Percentiles rank a stretch among this genome's conserved stretches.
Evolutionary conservation across 2,113 vertebrate genomes (phyloP).

Genomic region (Eonycteris spelaea): DNA sequence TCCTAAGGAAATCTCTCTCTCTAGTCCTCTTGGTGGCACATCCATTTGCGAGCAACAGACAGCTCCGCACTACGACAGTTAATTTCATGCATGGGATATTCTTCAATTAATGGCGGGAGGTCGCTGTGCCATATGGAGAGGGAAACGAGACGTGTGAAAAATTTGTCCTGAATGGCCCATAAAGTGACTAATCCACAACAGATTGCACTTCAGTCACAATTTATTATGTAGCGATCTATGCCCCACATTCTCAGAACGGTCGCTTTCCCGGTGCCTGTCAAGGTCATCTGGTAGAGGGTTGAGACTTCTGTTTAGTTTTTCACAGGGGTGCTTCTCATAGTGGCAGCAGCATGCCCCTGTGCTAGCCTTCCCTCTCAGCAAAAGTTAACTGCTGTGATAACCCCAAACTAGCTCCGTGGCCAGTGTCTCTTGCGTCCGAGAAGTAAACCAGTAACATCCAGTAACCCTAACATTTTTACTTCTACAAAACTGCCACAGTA

Average conservation of each 20-base stretch:
- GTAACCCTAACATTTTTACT: neutral
- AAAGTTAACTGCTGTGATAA: neutral
- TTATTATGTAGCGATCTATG: neutral
- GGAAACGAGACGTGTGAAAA: neutral
- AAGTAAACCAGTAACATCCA: neutral
- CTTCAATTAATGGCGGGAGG: neutral
- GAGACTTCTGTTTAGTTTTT: neutral
- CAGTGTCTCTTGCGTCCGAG: neutral
- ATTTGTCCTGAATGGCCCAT: neutral
- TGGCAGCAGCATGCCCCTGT: neutral
- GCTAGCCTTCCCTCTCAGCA: neutral
- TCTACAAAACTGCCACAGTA: neutral
- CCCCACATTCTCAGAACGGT: neutral
- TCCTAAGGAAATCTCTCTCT: neutral
- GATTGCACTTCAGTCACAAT: neutral
- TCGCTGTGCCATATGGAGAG: neutral
- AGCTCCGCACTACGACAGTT: accelerated
- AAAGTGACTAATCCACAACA: neutral
- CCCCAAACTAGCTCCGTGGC: neutral
- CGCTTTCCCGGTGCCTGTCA: neutral
- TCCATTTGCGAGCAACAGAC: neutral
- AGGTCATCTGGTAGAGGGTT: neutral
- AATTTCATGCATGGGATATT: neutral
- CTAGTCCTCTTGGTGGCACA: neutral
- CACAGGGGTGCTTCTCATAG: neutral